Base-by-base conservation (phyloP, 1,140 invertebrate species). In the Ceratoteleas bidentatus region DNA sequence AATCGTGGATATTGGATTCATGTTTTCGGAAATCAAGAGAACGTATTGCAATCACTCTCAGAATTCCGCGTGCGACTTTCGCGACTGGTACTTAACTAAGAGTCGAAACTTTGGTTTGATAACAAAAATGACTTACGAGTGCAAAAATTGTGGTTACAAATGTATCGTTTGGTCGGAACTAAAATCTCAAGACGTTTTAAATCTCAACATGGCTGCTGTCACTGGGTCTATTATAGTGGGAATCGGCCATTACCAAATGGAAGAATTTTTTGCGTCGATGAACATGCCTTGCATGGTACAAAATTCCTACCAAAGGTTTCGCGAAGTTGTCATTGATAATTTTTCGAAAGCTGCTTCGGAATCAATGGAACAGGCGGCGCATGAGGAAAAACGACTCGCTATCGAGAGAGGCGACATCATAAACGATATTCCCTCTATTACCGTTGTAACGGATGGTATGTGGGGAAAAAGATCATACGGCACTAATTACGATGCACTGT, bases 281-380 rank as follows among this genome's bases (percentile, higher is more conserved):
- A 70, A 74, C 47, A 76, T 87, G 49, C 74, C 78, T 13, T 56
- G 69, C 32, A 85, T 87, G 73, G 8, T 10, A 2, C 15, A 14
- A 13, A 13, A 34, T 1, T 36, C 54, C 10, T 57, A 57, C 34
- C 10, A 6, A 7, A 36, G 38, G 6, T 38, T 36, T 57, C 8
- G 13, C 8, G 33, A 38, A 57, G 24, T 11, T 8, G 14, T 57
- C 3, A 57, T 38, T 6, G 6, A 36, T 10, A 32, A 57, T 14
- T 57, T 57, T 10, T 11, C 10, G 32, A 24, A 16, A 7, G 47
- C 47, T 13, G 47, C 47, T 13, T 15, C 7, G 3, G 47, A 49
- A 13, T 49, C 47, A 3, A 49, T 49, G 40, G n/a, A 43, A 9
- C 8, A 43, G n/a, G 40, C 40, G 40, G 40, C 40, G 1, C 1